Conservation (phyloP, 2,113 vertebrate species). For the Rhizomys pruinosus region DNA sequence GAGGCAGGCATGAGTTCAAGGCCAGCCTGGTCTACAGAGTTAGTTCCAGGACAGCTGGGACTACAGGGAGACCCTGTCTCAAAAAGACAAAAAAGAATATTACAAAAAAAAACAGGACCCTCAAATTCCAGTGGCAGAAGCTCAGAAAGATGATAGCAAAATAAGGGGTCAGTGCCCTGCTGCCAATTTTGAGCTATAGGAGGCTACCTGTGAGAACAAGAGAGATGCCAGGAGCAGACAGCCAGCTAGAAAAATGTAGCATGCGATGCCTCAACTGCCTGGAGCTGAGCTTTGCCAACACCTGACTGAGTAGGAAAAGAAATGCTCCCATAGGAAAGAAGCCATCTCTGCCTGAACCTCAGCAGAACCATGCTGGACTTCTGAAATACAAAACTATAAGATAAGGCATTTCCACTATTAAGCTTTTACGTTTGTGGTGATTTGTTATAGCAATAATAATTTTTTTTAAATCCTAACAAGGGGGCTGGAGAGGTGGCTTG, state of each 20-base stretch:
- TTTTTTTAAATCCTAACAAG: too few relatives aligned
- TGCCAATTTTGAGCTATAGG: neutral
- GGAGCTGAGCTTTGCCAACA: neutral
- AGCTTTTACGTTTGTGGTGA: neutral
- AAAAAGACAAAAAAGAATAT: too few relatives aligned
- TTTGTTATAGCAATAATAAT: neutral
- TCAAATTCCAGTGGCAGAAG: neutral
- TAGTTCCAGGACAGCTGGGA: too few relatives aligned
- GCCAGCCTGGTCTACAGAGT: too few relatives aligned
- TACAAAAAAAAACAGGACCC: too few relatives aligned
- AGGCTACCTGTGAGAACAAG: neutral
- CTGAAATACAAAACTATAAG: neutral
- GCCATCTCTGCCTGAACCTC: neutral
- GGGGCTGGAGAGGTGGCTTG: too few relatives aligned
- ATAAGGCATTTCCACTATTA: neutral
- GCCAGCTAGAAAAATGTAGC: neutral
- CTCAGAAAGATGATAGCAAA: neutral
- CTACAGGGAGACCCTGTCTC: too few relatives aligned
- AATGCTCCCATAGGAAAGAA: neutral
- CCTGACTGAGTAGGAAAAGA: neutral
- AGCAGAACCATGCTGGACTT: neutral
- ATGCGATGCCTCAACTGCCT: rapidly evolving
- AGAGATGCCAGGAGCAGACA: neutral
- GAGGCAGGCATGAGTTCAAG: too few relatives aligned
- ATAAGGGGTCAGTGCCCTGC: rapidly evolving